Base-by-base conservation (phyloP, 2,797 vertebrate species). In the Sebastes kiyomatsui region DNA sequence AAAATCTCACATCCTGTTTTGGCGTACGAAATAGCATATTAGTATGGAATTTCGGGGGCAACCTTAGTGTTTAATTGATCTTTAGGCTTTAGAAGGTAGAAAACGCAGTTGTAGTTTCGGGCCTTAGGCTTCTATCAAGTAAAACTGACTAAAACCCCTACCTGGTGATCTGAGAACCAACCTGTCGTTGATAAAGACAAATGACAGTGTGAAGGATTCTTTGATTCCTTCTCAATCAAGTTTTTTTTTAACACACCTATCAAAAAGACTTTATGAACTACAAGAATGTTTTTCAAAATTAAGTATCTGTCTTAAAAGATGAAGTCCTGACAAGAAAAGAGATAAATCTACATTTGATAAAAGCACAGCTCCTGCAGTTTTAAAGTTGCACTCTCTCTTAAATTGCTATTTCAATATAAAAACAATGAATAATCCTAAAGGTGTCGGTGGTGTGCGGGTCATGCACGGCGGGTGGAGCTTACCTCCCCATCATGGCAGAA, bases 401-500 rank as follows among this genome's bases (percentile, higher is more conserved):
- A 25, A 6, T 18, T 8, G 10, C 12, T 75, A 6, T 58, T 46
- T 6, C 1, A 32, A 67, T 23, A 27, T 55, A 4, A 71, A 76
- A 62, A 65, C 20, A 2, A 13, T 22, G 11, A 5, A 52, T 75
- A 75, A 23, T 65, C 81, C 75, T 74, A 35, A 89, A 97, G 97
- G 96, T 97, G 92, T 95, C 97, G 2, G 94, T 98, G 60, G 96
- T 98, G 66, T 98, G 97, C 49, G 97, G 97, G 8, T 97, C 97
- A 5, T 98, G 96, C 54, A 96, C 96, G 1, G 97, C 97, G 4
- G 97, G 97, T 3, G 97, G 96, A 33, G 97, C 97, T 54, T 97
- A 97, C 3, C 75, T 96, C 61, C 97, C 97, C 56, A 97, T 96
- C 2, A 97, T 97, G 96, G 94, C 96, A 0, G 96, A 98, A 46